Evolutionary conservation across 64 coral and sea anemone genomes (phyloP).

Genomic region (Stylophora pistillata): DNA sequence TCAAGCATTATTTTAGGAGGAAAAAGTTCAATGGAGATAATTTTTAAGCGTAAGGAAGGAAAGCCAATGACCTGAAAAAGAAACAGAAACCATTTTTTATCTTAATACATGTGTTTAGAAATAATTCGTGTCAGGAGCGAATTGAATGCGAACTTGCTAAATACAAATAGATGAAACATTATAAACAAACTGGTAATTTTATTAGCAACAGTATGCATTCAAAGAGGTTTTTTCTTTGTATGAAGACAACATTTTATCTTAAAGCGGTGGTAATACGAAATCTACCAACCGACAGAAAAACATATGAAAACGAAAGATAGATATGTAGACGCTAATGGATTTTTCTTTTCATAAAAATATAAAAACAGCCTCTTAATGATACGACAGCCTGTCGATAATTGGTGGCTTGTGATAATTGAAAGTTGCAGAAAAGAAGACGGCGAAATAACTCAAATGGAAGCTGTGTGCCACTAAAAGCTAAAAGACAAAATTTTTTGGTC

Average conservation of each 20-base stretch:
- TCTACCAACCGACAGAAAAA: background rate
- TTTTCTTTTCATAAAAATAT: background rate
- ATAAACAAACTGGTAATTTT: conserved; percentile 1
- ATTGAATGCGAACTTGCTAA: conserved; percentile 11
- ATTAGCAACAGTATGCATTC: background rate
- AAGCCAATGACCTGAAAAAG: too few relatives aligned
- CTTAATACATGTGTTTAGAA: background rate
- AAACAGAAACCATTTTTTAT: background rate
- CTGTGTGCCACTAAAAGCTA: background rate
- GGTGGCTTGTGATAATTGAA: background rate
- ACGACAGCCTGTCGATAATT: background rate
- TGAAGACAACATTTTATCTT: background rate
- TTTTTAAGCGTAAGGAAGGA: too few relatives aligned
- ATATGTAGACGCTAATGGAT: background rate
- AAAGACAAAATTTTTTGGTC: too few relatives aligned
- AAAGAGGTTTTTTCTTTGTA: background rate
- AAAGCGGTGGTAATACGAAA: background rate
- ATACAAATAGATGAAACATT: background rate
- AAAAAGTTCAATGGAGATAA: too few relatives aligned
- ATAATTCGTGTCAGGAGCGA: background rate
- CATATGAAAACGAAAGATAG: background rate
- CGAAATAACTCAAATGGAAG: background rate
- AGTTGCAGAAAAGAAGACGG: background rate
- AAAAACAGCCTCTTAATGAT: background rate
- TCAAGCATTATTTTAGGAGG: too few relatives aligned